Evolutionary conservation across 2,113 vertebrate genomes (phyloP).

Genomic region (Nymphicus hollandicus): DNA sequence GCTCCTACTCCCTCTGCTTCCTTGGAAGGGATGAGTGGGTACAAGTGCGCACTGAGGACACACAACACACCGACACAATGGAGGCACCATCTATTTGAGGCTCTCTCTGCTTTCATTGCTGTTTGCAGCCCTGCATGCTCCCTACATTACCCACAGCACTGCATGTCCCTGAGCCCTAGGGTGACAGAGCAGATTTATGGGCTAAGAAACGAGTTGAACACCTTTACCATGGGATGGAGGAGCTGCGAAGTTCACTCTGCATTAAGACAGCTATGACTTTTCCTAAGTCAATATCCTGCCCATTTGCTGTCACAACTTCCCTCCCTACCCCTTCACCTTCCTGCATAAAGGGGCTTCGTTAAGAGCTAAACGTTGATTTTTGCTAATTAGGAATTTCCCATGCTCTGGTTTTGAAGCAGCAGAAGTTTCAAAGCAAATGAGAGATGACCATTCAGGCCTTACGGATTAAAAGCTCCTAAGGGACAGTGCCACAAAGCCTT

Average conservation of each 20-base stretch:
- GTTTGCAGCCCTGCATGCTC: not conserved
- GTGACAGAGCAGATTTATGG: not conserved
- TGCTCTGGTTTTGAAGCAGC: not conserved
- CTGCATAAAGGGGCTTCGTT: not conserved
- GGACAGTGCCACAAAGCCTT: not conserved
- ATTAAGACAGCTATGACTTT: not conserved
- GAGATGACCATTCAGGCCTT: not conserved
- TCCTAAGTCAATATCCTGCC: not conserved
- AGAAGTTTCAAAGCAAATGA: not conserved
- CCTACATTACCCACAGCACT: not conserved
- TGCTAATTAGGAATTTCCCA: not conserved
- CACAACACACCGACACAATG: too few relatives aligned
- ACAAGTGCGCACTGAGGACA: not conserved
- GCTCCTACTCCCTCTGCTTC: not conserved
- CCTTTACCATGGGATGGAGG: not conserved
- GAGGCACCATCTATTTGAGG: not conserved
- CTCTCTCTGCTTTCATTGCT: not conserved
- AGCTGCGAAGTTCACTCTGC: not conserved
- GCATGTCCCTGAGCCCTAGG: fast-evolving
- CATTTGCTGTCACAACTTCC: not conserved
- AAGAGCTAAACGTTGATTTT: not conserved
- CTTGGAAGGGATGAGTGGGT: not conserved
- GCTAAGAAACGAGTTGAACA: not conserved
- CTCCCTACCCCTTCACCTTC: not conserved
- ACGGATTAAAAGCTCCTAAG: not conserved